Evolutionary conservation across 2,888 invertebrate species (phyloP).

Genomic region (Andrena hattorfiana): DNA sequence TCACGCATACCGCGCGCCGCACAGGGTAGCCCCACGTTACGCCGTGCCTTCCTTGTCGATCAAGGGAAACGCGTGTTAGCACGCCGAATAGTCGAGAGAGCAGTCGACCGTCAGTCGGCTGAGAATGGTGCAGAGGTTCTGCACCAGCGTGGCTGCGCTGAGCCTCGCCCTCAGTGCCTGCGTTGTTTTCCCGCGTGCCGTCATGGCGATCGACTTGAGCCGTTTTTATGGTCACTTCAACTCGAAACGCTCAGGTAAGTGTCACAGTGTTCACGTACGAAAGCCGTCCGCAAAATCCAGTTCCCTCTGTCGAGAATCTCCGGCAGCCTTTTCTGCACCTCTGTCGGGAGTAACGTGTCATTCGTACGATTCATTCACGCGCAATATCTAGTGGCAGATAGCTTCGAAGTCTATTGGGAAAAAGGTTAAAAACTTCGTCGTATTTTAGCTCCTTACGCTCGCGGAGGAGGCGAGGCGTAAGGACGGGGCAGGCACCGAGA

Average conservation of each 20-base stretch:
- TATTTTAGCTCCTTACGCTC: neutral
- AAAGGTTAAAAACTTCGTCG: too few relatives aligned
- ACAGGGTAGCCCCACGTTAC: conserved; percentile 8
- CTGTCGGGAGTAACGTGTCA: neutral
- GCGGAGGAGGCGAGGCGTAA: neutral
- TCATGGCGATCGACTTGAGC: conserved; percentile 92
- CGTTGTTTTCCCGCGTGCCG: conserved; percentile 89
- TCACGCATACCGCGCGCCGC: neutral
- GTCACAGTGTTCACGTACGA: neutral
- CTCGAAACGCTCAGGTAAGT: conserved; percentile 90
- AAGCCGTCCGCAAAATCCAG: neutral
- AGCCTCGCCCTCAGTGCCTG: conserved; percentile 85
- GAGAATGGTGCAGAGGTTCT: conserved; percentile 76
- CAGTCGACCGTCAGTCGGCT: conserved; percentile 25
- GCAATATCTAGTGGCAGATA: too few relatives aligned
- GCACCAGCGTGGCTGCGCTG: conserved; percentile 78
- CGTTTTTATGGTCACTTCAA: conserved; percentile 92
- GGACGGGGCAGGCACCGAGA: too few relatives aligned
- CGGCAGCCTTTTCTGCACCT: too few relatives aligned
- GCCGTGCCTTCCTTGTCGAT: neutral
- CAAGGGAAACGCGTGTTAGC: conserved; percentile 7
- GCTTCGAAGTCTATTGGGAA: too few relatives aligned
- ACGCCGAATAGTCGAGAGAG: conserved; percentile 12
- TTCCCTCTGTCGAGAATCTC: neutral
- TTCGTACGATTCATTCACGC: neutral